Base-by-base conservation (phyloP, 2,888 invertebrate genomes). In the Drosophila cognata region DNA sequence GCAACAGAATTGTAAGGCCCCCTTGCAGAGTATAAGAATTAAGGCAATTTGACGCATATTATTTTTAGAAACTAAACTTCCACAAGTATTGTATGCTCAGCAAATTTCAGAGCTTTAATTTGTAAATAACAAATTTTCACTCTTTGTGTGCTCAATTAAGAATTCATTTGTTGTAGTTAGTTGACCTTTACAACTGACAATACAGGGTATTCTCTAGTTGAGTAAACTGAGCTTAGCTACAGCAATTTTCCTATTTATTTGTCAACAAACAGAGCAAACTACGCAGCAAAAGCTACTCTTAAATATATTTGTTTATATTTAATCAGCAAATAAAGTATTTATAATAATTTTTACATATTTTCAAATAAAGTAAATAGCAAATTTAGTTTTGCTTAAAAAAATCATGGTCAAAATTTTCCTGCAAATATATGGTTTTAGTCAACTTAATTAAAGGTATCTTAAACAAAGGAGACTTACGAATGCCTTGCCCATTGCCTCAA, bases 221-320 rank as follows among this genome's bases (percentile, higher is more conserved):
- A 46, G 16, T 46, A 13, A 13, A 13, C 13, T 21, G 21, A 21
- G 13, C 21, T 13, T 13, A 7, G 13, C 13, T 16, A 16, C 13
- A 4, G 13, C 21, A 21, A 46, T 46, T 46, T 21, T 46, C 2
- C 4, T 1, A 46, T 16, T 46, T 25, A 46, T 25, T 25, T 16
- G 7, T 4, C 25, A 21, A 46, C 2, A 21, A 0, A 46, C 4
- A 41, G 18, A n/a, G 18, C 8, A 38, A n/a, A 38, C 3, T 8
- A 3, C 18, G 18, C 7, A 46, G 3, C 11, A 31, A 28, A 29
- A 60, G 50, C n/a, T 50, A 31, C 31, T 48, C 36, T 48, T 5
- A 60, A 60, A 28, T 62, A n/a, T n/a, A 25, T 62, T 8, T 43
- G 58, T 57, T 29, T 31, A 31, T 53, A 51, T 65, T 65, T 71